Conservation (phyloP, 2,888 invertebrate genomes). For the Ophion obscuratus region DNA sequence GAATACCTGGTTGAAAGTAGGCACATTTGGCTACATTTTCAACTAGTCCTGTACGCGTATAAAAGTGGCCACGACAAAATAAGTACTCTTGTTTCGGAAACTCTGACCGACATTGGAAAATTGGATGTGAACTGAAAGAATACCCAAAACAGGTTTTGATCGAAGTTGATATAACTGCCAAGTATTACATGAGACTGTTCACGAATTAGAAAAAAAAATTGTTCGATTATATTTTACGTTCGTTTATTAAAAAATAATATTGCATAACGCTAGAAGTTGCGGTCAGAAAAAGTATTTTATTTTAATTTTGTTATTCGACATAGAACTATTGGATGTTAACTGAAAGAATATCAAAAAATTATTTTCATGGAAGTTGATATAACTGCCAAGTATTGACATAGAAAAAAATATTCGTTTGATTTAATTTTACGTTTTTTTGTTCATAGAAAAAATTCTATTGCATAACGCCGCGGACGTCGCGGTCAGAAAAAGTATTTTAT, state of each 20-base stretch:
- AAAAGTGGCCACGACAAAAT: slow-evolving; percentile 31
- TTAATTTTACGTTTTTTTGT: neutral
- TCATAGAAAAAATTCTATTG: no score
- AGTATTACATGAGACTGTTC: no score
- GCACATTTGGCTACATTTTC: slow-evolving; percentile 38
- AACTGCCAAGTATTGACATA: neutral
- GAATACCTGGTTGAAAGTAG: slow-evolving; percentile 18
- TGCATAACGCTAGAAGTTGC: no score
- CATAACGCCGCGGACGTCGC: no score
- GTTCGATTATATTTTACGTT: no score
- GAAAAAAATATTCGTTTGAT: neutral
- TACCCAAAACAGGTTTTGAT: no score
- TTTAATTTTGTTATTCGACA: no score
- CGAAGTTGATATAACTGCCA: no score
- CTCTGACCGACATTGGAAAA: slow-evolving; percentile 9
- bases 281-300: no score
- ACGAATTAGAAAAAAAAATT: no score
- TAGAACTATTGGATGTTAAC: no score
- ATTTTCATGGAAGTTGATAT: neutral
- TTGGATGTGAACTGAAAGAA: neutral
- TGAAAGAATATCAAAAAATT: neutral
- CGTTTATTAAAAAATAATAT: no score
- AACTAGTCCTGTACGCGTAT: slow-evolving; percentile 33
- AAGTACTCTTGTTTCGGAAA: slow-evolving; percentile 19
- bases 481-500: neutral